Evolutionary conservation across 2,113 vertebrate species (phyloP), one percentile per base, ranked within the genome.

Genomic region (Serranochromis macrocephalus): DNA sequence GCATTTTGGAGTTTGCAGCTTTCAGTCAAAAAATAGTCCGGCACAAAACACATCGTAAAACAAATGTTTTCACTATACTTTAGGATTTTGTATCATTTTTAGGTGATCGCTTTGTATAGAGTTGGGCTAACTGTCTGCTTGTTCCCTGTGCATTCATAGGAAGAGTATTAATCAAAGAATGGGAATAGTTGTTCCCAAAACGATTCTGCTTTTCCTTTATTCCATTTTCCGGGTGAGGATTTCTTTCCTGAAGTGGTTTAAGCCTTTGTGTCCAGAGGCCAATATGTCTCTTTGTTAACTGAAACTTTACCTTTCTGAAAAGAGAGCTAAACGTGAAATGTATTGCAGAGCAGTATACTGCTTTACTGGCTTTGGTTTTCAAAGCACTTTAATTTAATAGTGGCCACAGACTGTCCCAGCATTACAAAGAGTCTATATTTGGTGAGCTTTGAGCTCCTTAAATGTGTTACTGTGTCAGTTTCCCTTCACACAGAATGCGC

Each of bases 1-100:
- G 40, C 45, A 19, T 80, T 80, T 40, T 55, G 51, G 51, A 24
- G 17, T 19, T 40, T 45, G 6, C 19, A 53, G 11, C 81, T 78
- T 75, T 40, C 19, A 5, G 10, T 53, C 17, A 13, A 29, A 55
- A 47, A 40, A 36, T 45, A 54, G 61, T 51, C 13, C 4, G 5
- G 33, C 7, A 31, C 40, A 16, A 66, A 42, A 19, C 2, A 0
- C 19, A 13, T 9, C 0, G 5, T 14, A 10, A 13, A 86, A 38
- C 7, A 12, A 58, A 33, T 17, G 29, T n/a, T 81, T 85, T 53
- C 29, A 55, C 17, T 0, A n/a, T 11, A n/a, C 24, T 78, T 49
- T 29, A 31, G 4, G 16, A 66, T 49, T 75, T 47, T 75, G 71
- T 49, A 49, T 75, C 6, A 49, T 49, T 49, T 78, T 31, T 31